phyloP scores from a whole-genome alignment of 2,888 invertebrate species.

The Phragmatobia fuliginosa region DNA sequence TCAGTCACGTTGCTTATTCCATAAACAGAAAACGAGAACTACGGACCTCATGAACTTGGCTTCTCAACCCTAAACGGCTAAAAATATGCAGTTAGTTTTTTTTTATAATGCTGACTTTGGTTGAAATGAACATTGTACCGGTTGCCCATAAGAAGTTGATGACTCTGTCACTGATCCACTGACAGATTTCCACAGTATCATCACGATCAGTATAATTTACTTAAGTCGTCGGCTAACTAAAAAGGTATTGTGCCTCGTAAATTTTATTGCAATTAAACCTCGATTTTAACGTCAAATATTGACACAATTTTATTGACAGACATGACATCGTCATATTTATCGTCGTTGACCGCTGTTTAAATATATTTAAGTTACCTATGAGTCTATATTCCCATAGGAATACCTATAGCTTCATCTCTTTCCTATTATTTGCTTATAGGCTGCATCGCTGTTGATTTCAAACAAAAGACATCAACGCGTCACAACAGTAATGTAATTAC shows the following conservation, averaged over 20 bases:
- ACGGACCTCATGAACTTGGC: background rate
- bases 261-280: background rate
- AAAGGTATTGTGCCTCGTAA: background rate
- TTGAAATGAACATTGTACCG: background rate
- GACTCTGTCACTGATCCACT: background rate
- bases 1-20: background rate
- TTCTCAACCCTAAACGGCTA: background rate
- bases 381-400: background rate
- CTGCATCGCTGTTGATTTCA: slow-evolving; percentile 15
- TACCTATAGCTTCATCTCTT: background rate
- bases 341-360: background rate
- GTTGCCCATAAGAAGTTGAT: background rate
- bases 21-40: background rate
- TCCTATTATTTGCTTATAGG: background rate
- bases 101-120: background rate
- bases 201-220: background rate
- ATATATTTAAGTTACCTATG: background rate
- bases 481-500: slow-evolving; percentile 19
- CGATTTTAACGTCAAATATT: background rate
- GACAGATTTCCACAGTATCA: background rate
- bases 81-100: background rate
- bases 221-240: background rate
- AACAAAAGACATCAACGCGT: slow-evolving; percentile 82
- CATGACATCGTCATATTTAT: background rate
- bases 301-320: background rate